Conservation (phyloP, 2,797 vertebrate species). For the Enteromius argenteus region DNA sequence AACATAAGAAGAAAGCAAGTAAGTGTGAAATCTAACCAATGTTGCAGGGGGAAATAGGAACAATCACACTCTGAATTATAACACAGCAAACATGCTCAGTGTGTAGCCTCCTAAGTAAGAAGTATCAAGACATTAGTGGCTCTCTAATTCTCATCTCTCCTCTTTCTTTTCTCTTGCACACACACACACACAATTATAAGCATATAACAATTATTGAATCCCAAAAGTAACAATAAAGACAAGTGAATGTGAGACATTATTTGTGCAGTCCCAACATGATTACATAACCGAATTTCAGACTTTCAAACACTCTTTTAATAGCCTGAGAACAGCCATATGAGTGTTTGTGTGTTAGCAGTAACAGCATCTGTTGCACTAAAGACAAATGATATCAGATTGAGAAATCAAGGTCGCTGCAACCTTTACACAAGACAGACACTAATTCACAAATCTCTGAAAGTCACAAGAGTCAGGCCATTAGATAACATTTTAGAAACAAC, state of each 20-base stretch:
- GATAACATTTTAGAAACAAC: not conserved
- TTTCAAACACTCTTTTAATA: not conserved
- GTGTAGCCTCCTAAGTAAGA: not conserved
- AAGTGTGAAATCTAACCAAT: not conserved
- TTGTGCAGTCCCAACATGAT: not conserved
- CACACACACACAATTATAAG: slow-evolving; percentile 1
- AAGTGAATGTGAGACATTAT: not conserved
- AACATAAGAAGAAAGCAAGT: not conserved
- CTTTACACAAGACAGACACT: slow-evolving; percentile 4
- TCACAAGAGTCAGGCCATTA: not conserved
- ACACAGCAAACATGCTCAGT: not conserved
- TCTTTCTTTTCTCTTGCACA: not conserved
- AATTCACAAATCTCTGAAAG: slow-evolving; percentile 1
- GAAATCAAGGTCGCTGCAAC: not conserved
- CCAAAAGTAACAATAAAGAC: not conserved
- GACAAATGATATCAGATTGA: slow-evolving; percentile 1
- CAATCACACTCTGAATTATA: not conserved
- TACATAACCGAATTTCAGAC: not conserved
- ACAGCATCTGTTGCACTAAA: not conserved
- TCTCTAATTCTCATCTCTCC: not conserved
- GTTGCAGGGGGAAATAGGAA: not conserved
- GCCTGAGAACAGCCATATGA: not conserved
- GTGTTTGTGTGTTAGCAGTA: not conserved
- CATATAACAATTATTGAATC: not conserved
- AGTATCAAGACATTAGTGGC: not conserved